A percentile compares a stretch with the other conserved stretches of the same genome.
Conservation (phyloP, 2,797 vertebrate genomes). For the Periparus ater region DNA sequence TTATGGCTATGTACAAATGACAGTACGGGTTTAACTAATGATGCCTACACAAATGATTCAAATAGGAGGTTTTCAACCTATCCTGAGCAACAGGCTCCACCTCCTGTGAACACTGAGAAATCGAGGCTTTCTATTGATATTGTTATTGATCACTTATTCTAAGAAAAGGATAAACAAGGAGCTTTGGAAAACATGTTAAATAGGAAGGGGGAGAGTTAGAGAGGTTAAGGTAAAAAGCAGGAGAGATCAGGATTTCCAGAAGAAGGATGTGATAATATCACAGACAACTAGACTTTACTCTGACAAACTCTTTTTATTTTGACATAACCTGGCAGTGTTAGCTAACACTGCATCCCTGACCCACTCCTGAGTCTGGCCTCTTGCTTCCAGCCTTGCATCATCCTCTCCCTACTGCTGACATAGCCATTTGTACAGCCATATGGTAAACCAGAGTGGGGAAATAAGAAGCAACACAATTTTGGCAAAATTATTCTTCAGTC, state of each 20-base stretch:
- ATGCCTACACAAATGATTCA: not conserved
- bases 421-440: slow-evolving; percentile 54
- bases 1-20: not conserved
- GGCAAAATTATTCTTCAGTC: slow-evolving; percentile 27
- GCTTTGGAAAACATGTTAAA: not conserved
- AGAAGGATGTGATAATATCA: not conserved
- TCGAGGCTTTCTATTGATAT: not conserved
- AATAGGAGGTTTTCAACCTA: not conserved
- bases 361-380: slow-evolving; percentile 16
- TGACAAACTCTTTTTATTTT: not conserved
- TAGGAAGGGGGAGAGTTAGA: not conserved
- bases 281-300: not conserved
- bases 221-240: not conserved
- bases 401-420: slow-evolving; percentile 55
- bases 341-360: not conserved
- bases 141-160: not conserved
- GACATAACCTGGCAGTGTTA: not conserved
- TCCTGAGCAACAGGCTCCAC: not conserved
- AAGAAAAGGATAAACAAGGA: not conserved
- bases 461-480: not conserved
- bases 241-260: not conserved
- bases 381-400: slow-evolving; percentile 37
- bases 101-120: not conserved
- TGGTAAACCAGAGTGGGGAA: slow-evolving; percentile 47
- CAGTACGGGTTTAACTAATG: not conserved